Percentiles rank a stretch among this genome's conserved stretches.
Conservation (phyloP, 2,888 invertebrate species). For the Eupelmus urozonus region DNA sequence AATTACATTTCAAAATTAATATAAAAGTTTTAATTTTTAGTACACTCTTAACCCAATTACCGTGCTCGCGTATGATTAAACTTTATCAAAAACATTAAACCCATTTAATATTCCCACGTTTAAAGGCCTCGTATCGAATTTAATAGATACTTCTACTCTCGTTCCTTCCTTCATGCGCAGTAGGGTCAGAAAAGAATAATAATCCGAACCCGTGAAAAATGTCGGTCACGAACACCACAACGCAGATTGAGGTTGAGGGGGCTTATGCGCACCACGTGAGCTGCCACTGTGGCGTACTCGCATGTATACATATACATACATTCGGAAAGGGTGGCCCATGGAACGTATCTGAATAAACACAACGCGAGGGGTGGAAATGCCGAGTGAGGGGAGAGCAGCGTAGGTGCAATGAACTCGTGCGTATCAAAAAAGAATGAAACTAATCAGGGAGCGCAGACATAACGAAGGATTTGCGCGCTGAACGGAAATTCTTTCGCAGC, state of each 20-base stretch:
- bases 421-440: slow-evolving; percentile 17
- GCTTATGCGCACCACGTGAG: slow-evolving; percentile 29
- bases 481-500: too few relatives aligned
- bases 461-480: too few relatives aligned
- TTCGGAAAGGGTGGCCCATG: neutral
- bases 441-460: neutral
- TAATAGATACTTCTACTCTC: neutral
- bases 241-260: slow-evolving; percentile 5
- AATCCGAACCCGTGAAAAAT: slow-evolving; percentile 5
- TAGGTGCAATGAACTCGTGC: neutral
- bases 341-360: neutral
- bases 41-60: neutral
- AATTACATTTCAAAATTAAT: neutral
- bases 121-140: neutral
- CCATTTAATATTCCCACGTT: neutral
- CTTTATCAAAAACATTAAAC: neutral
- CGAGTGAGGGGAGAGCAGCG: neutral
- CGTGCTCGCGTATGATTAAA: too few relatives aligned
- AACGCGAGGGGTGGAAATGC: neutral
- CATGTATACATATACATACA: neutral
- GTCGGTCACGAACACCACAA: slow-evolving; percentile 25
- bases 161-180: too few relatives aligned
- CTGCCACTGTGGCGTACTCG: too few relatives aligned
- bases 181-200: neutral
- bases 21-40: neutral